Base-by-base conservation (phyloP, 2,113 vertebrate species). In the Vimba vimba region DNA sequence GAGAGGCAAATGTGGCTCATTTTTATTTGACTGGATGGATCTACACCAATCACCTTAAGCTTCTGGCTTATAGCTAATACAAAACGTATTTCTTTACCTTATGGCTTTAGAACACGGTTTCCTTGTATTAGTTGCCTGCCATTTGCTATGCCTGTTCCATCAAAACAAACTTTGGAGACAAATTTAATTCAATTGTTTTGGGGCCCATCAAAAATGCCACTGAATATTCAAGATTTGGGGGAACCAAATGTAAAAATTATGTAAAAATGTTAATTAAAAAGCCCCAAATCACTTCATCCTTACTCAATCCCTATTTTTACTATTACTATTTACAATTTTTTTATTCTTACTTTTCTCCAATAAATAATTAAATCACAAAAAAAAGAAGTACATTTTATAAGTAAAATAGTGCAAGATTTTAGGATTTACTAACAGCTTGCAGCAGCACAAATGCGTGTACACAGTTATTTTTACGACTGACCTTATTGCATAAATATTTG, bases 21-120 rank as follows among this genome's bases (percentile, higher is more conserved):
- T 33, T 69, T 43, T 27, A 64, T 80, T 81, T 78, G 69, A 74
- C 21, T 74, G 30, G 39, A n/a, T 69, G 62, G 23, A 55, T 25
- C 30, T 55, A 27, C 39, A 69, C 52, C 27, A 60, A 45, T 59
- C 64, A 71, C 64, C 25, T 77, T 68, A 55, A 59, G 27, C 71
- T 12, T 17, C 21, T n/a, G 52, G 19, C 68, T 62, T 60, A 75
- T 60, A 52, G 68, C 43, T 57, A 64, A 21, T 80, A 73, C 19
- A 7, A 47, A 60, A 79, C 4, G 1, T 60, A 39, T 59, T 79
- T 79, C 33, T 79, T 60, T 66, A 64, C 15, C 36, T 5, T 55
- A 57, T 55, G 55, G 43, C 8, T 83, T 83, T 83, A 78, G 75
- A 25, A 36, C 47, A 25, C 39, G 19, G 39, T 57, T 45, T 59